These are phyloP conservation scores for Chromobotia macracanthus DNA, from an alignment of 2,797 vertebrate species.

Conservation along the genomic window DNA sequence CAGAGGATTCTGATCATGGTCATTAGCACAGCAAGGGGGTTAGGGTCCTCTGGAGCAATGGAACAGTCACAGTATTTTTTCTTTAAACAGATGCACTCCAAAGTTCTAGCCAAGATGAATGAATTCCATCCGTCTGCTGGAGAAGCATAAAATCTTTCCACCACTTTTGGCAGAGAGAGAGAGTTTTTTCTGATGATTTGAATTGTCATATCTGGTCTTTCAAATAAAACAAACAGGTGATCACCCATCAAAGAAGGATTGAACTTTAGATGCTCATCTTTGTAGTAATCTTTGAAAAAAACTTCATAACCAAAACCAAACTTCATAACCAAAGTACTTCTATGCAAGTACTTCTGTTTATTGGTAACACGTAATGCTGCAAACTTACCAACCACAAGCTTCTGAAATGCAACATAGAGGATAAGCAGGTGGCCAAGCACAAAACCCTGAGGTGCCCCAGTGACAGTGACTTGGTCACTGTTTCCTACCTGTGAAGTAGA, in stretches of 20 bases:
- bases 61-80: constrained; percentile 29
- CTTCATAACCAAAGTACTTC: neutral
- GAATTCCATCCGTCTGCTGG: constrained; percentile 48
- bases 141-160: constrained; percentile 34
- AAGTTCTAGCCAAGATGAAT: constrained; percentile 40
- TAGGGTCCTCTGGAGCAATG: constrained; percentile 17
- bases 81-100: constrained; percentile 47
- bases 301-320: neutral
- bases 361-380: neutral
- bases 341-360: constrained; percentile 7
- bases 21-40: neutral
- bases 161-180: neutral
- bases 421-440: neutral
- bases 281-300: neutral
- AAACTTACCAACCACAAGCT: neutral
- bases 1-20: constrained; percentile 1
- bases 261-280: neutral
- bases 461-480: neutral
- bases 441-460: neutral
- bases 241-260: neutral
- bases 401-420: too few species aligned
- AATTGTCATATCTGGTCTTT: constrained; percentile 7
- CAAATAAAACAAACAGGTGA: neutral
- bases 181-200: constrained; percentile 34
- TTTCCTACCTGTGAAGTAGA: neutral